Evolutionary conservation across 2,888 invertebrate genomes (phyloP).

Genomic region (Hoplodrina ambigua): DNA sequence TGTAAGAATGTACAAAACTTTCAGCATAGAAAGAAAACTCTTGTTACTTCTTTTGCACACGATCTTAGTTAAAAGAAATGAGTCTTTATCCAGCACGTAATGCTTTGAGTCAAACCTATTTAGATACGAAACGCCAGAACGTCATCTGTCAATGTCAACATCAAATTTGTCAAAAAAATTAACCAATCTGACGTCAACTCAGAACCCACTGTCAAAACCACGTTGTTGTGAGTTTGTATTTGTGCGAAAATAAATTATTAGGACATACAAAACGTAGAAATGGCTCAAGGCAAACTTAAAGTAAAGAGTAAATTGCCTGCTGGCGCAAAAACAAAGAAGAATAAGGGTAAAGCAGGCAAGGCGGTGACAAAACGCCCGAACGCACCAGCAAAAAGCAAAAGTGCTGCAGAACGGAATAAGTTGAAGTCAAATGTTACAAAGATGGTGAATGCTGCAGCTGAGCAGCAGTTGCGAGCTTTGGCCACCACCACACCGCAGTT

Average conservation of each 20-base stretch:
- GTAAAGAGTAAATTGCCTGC: conserved; percentile 91
- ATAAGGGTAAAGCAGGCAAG: conserved; percentile 89
- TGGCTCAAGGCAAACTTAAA: conserved; percentile 93
- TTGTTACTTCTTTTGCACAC: neutral
- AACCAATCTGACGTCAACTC: neutral
- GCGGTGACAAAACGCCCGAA: conserved; percentile 91
- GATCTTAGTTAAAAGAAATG: neutral
- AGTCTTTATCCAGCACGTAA: neutral
- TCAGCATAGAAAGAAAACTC: neutral
- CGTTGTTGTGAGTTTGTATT: conserved; percentile 30
- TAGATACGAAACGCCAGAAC: conserved; percentile 17
- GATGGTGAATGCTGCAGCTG: conserved; percentile 93
- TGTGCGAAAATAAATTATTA: conserved; percentile 11
- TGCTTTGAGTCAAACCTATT: conserved; percentile 3
- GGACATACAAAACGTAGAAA: conserved; percentile 78
- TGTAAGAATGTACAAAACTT: neutral
- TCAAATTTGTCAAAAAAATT: too few species aligned
- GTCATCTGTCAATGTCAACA: conserved; percentile 12
- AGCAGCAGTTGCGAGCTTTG: conserved; percentile 91
- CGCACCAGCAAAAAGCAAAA: conserved; percentile 92
- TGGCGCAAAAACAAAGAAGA: conserved; percentile 88
- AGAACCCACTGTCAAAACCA: conserved; percentile 26
- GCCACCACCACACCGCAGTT: conserved; percentile 89
- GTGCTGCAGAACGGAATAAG: conserved; percentile 90
- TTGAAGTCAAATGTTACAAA: conserved; percentile 92